Evolutionary conservation across 2,888 invertebrate genomes (phyloP).

Genomic region (Protonemura montana): DNA sequence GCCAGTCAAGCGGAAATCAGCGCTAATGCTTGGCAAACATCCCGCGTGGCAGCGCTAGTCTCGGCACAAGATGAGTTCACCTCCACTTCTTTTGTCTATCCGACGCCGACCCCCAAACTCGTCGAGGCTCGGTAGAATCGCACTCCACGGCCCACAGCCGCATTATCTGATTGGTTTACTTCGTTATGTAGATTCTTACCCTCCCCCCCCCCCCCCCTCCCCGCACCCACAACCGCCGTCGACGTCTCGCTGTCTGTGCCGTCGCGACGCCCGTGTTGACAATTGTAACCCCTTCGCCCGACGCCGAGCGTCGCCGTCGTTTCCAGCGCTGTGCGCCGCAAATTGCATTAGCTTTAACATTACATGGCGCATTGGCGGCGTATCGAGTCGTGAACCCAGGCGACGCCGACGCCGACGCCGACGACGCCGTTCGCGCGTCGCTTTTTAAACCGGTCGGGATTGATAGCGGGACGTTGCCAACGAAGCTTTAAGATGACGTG

Average conservation of each 20-base stretch:
- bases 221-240: conserved; percentile 1
- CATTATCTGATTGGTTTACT: conserved; percentile 40
- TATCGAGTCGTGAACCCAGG: conserved; percentile 61
- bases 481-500: background rate
- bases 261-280: conserved; percentile 48
- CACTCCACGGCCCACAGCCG: conserved; percentile 9
- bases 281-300: conserved; percentile 38
- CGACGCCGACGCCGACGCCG: background rate
- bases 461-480: background rate
- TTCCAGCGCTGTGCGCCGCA: conserved; percentile 54
- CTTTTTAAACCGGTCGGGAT: no score
- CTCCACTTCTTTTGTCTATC: conserved; percentile 2
- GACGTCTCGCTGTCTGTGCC: background rate
- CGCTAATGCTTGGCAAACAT: background rate
- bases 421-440: background rate
- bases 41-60: background rate
- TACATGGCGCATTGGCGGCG: conserved; percentile 64
- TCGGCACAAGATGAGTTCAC: background rate
- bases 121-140: no score
- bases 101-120: background rate
- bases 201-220: conserved; percentile 19
- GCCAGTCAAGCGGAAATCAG: background rate
- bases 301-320: background rate
- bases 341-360: conserved; percentile 65
- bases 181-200: conserved; percentile 37